Evolutionary conservation across 2,888 invertebrate species (phyloP).

Genomic region (Lepidonotus clava): DNA sequence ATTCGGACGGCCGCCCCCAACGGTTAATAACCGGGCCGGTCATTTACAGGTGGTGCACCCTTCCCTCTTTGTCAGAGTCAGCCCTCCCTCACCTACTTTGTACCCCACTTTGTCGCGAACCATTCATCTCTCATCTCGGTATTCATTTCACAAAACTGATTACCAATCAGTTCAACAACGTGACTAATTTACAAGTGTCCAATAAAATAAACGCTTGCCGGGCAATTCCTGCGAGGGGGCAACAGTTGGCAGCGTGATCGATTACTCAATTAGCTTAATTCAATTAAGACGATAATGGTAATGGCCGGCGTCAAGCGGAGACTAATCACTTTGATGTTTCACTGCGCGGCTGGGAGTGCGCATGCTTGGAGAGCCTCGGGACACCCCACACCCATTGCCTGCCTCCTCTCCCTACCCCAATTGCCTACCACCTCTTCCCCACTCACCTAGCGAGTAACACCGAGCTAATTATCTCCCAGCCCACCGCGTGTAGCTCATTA

Average conservation of each 20-base stretch:
- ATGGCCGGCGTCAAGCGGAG: slow-evolving; percentile 16
- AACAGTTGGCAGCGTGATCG: slow-evolving; percentile 48
- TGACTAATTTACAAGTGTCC: slow-evolving; percentile 33
- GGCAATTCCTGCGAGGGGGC: background rate
- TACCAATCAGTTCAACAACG: background rate
- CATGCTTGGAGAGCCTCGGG: background rate
- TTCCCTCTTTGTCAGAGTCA: too few species aligned
- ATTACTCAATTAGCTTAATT: slow-evolving; percentile 53
- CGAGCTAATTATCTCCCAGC: background rate
- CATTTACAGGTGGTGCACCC: too few species aligned
- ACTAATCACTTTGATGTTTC: slow-evolving; percentile 47
- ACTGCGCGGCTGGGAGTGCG: background rate
- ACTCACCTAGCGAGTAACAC: background rate
- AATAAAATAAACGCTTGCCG: slow-evolving; percentile 8
- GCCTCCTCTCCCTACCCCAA: background rate
- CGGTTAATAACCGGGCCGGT: too few species aligned
- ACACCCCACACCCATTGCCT: background rate
- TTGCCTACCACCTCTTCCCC: background rate
- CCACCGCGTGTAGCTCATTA: slow-evolving; percentile 4
- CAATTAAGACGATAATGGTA: slow-evolving; percentile 51
- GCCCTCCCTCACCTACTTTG: slow-evolving; percentile 21
- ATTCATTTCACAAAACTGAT: slow-evolving; percentile 27
- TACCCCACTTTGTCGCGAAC: background rate
- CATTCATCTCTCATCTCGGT: slow-evolving; percentile 19
- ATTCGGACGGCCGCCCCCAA: too few species aligned